Evolutionary conservation across 1,140 invertebrate species (phyloP).

Genomic region (Oedothorax gibbosus): DNA sequence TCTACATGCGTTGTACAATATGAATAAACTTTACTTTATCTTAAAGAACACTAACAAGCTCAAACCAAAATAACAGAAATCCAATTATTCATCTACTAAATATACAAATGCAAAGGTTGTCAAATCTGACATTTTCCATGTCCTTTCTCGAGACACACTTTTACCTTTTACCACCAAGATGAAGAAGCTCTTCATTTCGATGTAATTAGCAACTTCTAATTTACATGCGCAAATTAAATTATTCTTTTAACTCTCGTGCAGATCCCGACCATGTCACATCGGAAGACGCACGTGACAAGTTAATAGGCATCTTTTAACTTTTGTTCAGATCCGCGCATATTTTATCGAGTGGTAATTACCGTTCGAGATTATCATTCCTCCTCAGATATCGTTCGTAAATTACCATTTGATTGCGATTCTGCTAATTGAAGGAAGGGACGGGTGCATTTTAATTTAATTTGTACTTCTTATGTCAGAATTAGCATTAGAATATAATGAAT

Average conservation of each 20-base stretch:
- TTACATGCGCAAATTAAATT: slow-evolving; percentile 55
- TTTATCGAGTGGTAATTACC: slow-evolving; percentile 43
- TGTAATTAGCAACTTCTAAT: slow-evolving; percentile 49
- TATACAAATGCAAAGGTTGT: no score
- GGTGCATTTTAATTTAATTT: no score
- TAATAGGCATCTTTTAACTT: slow-evolving; percentile 48
- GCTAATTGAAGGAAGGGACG: slow-evolving; percentile 17
- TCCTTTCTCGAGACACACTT: slow-evolving; percentile 7
- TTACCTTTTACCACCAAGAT: slow-evolving; percentile 11
- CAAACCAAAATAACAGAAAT: no score
- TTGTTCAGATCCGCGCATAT: slow-evolving; percentile 38
- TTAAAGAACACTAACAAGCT: no score
- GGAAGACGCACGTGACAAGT: slow-evolving; percentile 41
- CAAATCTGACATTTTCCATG: no score
- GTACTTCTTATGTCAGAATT: no score
- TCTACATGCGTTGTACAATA: no score
- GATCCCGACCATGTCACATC: slow-evolving; percentile 35
- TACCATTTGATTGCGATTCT: slow-evolving; percentile 35
- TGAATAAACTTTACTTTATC: no score
- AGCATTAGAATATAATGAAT: no score
- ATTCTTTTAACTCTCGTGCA: slow-evolving; percentile 33
- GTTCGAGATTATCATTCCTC: not conserved
- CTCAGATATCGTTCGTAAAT: slow-evolving; percentile 24
- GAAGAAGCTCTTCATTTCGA: slow-evolving; percentile 40
- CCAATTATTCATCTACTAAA: no score